Evolutionary conservation across 2,113 vertebrate genomes (phyloP).

Genomic region (Pelecanoides urinatrix): DNA sequence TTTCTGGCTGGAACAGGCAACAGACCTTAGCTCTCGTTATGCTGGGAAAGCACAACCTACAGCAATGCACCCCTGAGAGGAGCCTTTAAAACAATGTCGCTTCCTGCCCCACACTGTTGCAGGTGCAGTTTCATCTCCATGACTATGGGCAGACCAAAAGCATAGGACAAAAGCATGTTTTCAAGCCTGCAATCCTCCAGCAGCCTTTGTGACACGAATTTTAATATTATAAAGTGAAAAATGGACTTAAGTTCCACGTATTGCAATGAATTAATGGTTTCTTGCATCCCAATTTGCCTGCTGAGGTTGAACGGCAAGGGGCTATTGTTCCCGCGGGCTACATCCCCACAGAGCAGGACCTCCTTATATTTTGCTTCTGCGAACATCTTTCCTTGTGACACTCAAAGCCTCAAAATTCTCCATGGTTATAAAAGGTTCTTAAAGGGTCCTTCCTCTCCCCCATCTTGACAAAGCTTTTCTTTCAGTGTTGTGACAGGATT

Average conservation of each 20-base stretch:
- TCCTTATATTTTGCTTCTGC: background rate
- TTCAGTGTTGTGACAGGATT: slow-evolving; percentile 6
- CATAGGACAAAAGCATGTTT: background rate
- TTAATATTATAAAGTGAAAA: background rate
- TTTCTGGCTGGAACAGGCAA: background rate
- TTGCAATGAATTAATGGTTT: background rate
- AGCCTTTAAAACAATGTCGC: background rate
- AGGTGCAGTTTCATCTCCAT: background rate
- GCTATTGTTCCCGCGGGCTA: fast-evolving
- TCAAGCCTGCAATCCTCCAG: background rate
- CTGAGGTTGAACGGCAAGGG: background rate
- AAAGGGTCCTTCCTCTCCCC: background rate
- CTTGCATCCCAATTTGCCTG: background rate
- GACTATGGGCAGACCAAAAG: background rate
- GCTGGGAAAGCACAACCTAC: background rate
- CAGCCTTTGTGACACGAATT: background rate
- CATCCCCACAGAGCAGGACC: background rate
- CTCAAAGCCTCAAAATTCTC: background rate
- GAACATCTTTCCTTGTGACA: background rate
- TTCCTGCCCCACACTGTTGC: fast-evolving
- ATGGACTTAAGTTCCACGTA: background rate
- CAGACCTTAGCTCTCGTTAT: background rate
- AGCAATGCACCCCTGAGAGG: fast-evolving
- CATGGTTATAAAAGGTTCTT: background rate
- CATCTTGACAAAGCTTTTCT: slow-evolving; percentile 16